Evolutionary conservation across 2,113 vertebrate species (phyloP).

Genomic region (Melanerpes aurifrons): DNA sequence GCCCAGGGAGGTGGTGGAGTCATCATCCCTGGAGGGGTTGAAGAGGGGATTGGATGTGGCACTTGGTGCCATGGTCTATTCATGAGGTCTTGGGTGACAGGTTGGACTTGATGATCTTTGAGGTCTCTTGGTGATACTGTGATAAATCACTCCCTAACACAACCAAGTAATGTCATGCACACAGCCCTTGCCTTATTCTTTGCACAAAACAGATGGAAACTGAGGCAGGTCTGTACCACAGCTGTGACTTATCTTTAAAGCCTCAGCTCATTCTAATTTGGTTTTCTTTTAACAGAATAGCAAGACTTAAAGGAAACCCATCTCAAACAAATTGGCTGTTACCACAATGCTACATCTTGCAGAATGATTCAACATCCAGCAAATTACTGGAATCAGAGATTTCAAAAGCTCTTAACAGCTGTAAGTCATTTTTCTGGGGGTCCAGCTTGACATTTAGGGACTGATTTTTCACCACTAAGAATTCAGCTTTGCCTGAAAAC

Average conservation of each 20-base stretch:
- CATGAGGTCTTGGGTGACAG: too few species aligned
- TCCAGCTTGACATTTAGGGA: neutral
- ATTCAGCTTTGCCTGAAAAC: neutral
- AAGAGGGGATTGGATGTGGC: too few species aligned
- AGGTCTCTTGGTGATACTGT: too few species aligned
- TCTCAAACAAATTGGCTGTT: neutral
- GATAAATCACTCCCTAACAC: neutral
- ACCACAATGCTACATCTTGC: neutral
- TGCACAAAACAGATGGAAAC: neutral
- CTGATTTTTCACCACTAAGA: neutral
- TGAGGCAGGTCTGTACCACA: neutral
- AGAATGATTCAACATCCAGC: neutral
- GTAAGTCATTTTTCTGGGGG: conserved; percentile 3
- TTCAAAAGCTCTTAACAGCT: neutral
- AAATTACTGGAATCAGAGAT: neutral
- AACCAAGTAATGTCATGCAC: neutral
- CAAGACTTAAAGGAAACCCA: neutral
- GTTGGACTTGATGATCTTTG: too few species aligned
- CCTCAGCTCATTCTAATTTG: neutral
- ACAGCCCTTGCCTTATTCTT: neutral
- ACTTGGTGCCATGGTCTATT: too few species aligned
- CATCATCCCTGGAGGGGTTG: too few species aligned
- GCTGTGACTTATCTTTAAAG: neutral
- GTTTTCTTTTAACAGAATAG: neutral
- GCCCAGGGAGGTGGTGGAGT: too few species aligned